Conservation (phyloP, 1,140 invertebrate species). For the Conus betulinus region DNA sequence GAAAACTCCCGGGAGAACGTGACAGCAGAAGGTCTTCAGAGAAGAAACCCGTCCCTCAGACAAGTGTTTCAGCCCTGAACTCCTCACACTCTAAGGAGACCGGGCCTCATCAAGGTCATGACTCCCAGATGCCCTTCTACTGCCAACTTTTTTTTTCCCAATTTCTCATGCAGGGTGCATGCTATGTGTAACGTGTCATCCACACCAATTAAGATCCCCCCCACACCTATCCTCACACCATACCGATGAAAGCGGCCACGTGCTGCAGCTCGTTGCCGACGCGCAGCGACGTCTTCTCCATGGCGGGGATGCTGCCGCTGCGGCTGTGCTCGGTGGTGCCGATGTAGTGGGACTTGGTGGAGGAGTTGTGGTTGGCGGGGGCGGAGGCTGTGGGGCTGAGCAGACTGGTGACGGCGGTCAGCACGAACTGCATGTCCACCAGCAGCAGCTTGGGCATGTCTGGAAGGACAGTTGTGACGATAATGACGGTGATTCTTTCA, state of each 20-base stretch:
- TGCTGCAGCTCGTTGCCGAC: constrained; percentile 62
- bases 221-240: constrained; percentile 25
- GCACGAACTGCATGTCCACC: constrained; percentile 91
- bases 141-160: too few relatives aligned
- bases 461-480: constrained; percentile 70
- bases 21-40: too few relatives aligned
- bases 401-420: constrained; percentile 92
- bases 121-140: too few relatives aligned
- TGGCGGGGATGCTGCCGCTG: constrained; percentile 58
- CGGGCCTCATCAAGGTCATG: too few relatives aligned
- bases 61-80: too few relatives aligned
- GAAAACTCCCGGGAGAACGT: too few relatives aligned
- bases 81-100: too few relatives aligned
- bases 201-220: neutral
- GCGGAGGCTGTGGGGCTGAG: constrained; percentile 82
- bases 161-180: constrained; percentile 56
- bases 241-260: constrained; percentile 91
- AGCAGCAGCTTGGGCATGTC: constrained; percentile 92
- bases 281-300: constrained; percentile 51
- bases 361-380: constrained; percentile 55
- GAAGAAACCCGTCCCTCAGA: too few relatives aligned
- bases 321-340: constrained; percentile 63
- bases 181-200: constrained; percentile 29
- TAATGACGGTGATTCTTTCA: too few relatives aligned
- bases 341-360: constrained; percentile 73